Evolutionary conservation across 2,888 invertebrate genomes (phyloP), one percentile per base, ranked within the genome.

Genomic region (Endotricha flammealis): DNA sequence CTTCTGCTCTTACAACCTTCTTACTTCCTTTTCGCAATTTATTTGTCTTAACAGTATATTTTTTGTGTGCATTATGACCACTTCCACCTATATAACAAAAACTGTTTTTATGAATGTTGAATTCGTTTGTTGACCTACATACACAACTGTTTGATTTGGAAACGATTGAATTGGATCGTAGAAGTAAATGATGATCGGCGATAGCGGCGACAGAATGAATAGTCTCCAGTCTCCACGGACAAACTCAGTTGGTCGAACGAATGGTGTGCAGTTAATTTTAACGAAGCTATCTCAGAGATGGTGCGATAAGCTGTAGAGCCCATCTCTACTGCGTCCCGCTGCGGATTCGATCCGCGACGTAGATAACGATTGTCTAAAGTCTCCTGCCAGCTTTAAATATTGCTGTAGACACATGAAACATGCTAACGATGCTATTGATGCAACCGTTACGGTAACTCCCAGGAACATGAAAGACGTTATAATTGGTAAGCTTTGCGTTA

Each of bases 331-430:
- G 53, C 52, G 54, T 64, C 64, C 63, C 59, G 61, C 52, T 59
- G 55, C 52, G 50, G 46, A 53, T 57, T 42, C 58, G 76, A 76
- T 77, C 68, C 57, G 64, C 69, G 71, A 73, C 76, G 71, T 51
- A 67, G 75, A 77, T 78, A 75, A 57, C 57, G 57, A 51, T 51
- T 60, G 59, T 65, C 57, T 54, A 65, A 69, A 57, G 54, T 67
- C 70, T 68, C 66, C 68, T 68, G 60, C 48, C 53, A 57, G 46
- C 48, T 52, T 57, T 57, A 57, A 59, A 58, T 64, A 58, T 62
- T n/a, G 56, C 60, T 53, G 40, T 54, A 39, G 46, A 33, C 36
- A 23, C 31, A 46, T 38, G 36, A 36, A 44, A 48, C 52, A 48
- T 46, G 49, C 46, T 51, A 48, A 50, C 31, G 40, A 39, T 29